Base-by-base conservation (phyloP, 2,888 invertebrate species). In the Caenorhabditis panamensis region DNA sequence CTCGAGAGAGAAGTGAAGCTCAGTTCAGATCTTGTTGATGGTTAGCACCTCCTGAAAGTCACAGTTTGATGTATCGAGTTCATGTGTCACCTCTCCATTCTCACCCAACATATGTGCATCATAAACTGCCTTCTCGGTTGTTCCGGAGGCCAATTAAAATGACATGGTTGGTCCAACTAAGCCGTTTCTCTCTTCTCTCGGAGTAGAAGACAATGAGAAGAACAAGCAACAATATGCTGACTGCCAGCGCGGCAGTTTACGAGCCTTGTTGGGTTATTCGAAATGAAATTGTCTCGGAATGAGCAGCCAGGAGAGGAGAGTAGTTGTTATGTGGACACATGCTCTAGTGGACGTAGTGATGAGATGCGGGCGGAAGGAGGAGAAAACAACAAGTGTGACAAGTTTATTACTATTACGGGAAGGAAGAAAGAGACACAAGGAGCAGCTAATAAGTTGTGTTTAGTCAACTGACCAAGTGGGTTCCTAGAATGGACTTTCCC, bases 141-240 rank as follows among this genome's bases (percentile, higher is more conserved):
- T 13, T 28, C 24, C 5, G 22, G 28, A 37, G 24, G 47, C 44
- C 67, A 67, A 67, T 67, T 67, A 67, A 67, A 67, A 67, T 64
- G 56, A 67, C 67, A 67, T 67, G 66, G 66, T 54, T 54, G 66
- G 66, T 66, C 66, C 26, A 26, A 41, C 59, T 61, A 66, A 66
- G 67, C 47, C 67, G 44, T 37, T 37, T 22, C 47, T 28, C n/a
- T 63, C 63, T 51, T 26, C 16, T 18, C 28, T 31, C 31, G 31
- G 44, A 26, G 53, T 9, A 22, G 53, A 24, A 53, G 53, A 53
- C 20, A 26, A 28, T 3, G 28, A 36, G 31, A 64, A 66, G 66
- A 66, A 66, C 54, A 66, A 66, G 41, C 66, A 66, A 66, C 54
- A 66, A 64, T 64, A 64, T 64, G 36, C 51, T 64, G 36, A 13